Evolutionary conservation across 2,113 vertebrate genomes (phyloP).

Genomic region (Leptocoma aspasia): DNA sequence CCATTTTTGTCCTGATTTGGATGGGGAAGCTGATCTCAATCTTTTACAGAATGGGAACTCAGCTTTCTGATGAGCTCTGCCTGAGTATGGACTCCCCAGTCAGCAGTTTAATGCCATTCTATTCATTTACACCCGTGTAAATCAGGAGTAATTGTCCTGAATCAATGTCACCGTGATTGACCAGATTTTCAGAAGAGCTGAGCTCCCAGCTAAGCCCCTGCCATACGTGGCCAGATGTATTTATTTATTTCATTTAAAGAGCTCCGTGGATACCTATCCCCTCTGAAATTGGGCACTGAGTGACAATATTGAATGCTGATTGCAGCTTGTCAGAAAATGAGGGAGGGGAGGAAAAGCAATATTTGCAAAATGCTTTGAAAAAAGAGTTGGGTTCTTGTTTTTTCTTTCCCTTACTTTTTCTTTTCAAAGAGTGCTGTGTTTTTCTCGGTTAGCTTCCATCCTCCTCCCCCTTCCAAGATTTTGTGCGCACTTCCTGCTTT

Average conservation of each 20-base stretch:
- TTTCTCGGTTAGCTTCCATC: neutral
- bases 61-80: slow-evolving; percentile 63
- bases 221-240: slow-evolving; percentile 42
- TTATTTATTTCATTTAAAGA: slow-evolving; percentile 60
- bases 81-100: slow-evolving; percentile 46
- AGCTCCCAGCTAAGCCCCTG: slow-evolving; percentile 27
- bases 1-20: slow-evolving; percentile 60
- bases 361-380: slow-evolving; percentile 55
- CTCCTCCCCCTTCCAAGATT: neutral
- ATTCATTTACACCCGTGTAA: slow-evolving; percentile 65
- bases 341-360: slow-evolving; percentile 34
- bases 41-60: slow-evolving; percentile 46
- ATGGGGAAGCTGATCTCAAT: slow-evolving; percentile 61
- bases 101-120: slow-evolving; percentile 56
- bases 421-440: neutral
- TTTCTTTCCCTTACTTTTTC: neutral
- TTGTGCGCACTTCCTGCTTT: neutral
- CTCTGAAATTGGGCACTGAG: slow-evolving; percentile 4
- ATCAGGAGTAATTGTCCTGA: slow-evolving; percentile 66
- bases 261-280: slow-evolving; percentile 45
- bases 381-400: neutral
- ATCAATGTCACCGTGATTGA: slow-evolving; percentile 61
- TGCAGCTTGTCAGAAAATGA: slow-evolving; percentile 47
- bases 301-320: slow-evolving; percentile 54
- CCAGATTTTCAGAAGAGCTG: slow-evolving; percentile 46